These are phyloP conservation scores for Helicoverpa armigera DNA, from an alignment of 1,140 invertebrate species.

Conservation along the genomic window DNA sequence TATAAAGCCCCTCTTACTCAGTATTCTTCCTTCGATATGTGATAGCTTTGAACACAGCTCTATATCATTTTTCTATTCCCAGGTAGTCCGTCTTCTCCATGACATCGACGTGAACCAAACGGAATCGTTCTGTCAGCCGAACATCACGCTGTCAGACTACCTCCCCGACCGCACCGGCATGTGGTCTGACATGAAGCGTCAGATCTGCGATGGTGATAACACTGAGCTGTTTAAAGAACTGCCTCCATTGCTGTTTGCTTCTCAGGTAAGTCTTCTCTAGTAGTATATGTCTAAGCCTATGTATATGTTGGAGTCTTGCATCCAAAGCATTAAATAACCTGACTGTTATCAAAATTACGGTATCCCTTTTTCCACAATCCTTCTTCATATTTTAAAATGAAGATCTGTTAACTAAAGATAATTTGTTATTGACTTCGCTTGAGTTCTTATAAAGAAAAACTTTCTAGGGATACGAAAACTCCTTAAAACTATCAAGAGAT, in stretches of 20 bases:
- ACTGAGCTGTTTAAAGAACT: slow-evolving; percentile 70
- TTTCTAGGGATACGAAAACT: slow-evolving; percentile 74
- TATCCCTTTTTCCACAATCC: too few species aligned
- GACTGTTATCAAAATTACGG: too few species aligned
- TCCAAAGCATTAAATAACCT: too few species aligned
- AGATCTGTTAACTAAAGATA: too few species aligned
- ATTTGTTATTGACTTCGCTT: too few species aligned
- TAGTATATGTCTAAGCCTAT: too few species aligned
- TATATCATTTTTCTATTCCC: background rate
- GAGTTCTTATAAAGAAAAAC: too few species aligned
- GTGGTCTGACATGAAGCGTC: slow-evolving; percentile 64
- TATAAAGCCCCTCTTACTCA: too few species aligned
- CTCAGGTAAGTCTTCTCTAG: slow-evolving; percentile 66
- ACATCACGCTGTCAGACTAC: slow-evolving; percentile 77
- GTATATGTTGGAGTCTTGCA: too few species aligned
- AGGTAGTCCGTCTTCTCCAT: slow-evolving; percentile 78
- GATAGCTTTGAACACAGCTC: too few species aligned
- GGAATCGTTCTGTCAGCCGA: slow-evolving; percentile 70
- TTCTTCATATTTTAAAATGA: too few species aligned
- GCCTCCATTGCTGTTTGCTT: slow-evolving; percentile 75
- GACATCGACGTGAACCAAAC: slow-evolving; percentile 78
- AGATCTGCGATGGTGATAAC: slow-evolving; percentile 67
- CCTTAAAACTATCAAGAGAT: slow-evolving; percentile 68
- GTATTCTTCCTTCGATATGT: too few species aligned
- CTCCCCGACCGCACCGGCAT: slow-evolving; percentile 71